Conservation (phyloP, 2,113 vertebrate genomes). For the Cryptomyrus ogoouensis region DNA sequence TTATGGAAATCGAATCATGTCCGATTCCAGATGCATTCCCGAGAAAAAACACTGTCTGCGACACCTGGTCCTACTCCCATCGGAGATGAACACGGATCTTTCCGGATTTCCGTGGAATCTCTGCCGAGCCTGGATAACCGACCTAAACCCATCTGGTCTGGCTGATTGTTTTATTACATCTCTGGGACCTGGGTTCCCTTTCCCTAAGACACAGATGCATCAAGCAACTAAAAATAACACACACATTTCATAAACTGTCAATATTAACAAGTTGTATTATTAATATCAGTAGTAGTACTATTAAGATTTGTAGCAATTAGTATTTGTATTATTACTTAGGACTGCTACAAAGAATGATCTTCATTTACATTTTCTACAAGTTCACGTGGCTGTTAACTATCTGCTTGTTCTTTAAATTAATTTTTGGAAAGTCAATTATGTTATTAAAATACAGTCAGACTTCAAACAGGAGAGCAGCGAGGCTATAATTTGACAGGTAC, state of each 20-base stretch:
- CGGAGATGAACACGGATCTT: background rate
- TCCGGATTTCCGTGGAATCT: background rate
- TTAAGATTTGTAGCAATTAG: background rate
- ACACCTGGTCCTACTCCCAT: background rate
- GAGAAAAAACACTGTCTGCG: background rate
- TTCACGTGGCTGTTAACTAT: background rate
- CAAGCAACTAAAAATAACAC: background rate
- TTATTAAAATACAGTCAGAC: background rate
- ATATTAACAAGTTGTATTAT: background rate
- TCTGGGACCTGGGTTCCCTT: background rate
- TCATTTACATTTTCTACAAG: background rate
- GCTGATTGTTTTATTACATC: background rate
- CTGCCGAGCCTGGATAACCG: background rate
- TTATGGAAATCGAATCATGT: background rate
- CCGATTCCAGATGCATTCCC: background rate
- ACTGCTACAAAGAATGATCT: background rate
- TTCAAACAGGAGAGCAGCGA: background rate
- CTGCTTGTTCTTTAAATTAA: background rate
- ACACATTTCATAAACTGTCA: background rate
- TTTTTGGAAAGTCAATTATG: background rate
- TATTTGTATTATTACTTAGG: background rate
- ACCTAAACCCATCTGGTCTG: constrained; percentile 4
- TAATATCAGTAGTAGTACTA: background rate
- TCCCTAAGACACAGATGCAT: background rate
- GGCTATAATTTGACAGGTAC: background rate